A percentile compares a stretch with the other conserved stretches of the same genome.
These are phyloP conservation scores for Peromyscus melanophrys DNA, from an alignment of 2,797 vertebrate species.

Conservation along the genomic window DNA sequence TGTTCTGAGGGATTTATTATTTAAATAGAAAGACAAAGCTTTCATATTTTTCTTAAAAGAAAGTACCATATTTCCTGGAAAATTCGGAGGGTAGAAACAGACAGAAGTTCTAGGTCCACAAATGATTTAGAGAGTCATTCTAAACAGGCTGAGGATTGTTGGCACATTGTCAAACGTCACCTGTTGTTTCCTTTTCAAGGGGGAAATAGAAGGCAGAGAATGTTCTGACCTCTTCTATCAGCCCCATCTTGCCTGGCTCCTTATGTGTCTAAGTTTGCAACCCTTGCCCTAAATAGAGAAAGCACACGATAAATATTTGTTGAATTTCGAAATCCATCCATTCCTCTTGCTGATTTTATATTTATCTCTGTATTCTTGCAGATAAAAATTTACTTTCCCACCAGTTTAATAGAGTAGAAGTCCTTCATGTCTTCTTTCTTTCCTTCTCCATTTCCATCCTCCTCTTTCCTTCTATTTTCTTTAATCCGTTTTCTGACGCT, in stretches of 20 bases:
- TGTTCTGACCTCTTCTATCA: not conserved
- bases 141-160: not conserved
- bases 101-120: not conserved
- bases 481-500: not conserved
- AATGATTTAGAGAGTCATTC: not conserved
- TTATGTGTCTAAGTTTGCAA: constrained; percentile 43
- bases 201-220: constrained; percentile 14
- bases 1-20: constrained; percentile 2
- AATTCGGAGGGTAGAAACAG: not conserved
- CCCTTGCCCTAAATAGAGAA: constrained; percentile 62
- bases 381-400: constrained; percentile 54
- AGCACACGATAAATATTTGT: constrained; percentile 74
- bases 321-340: constrained; percentile 66
- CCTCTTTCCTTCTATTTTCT: not conserved
- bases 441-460: no score
- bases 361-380: constrained; percentile 60
- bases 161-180: not conserved
- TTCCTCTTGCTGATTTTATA: constrained; percentile 58
- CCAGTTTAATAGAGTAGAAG: constrained; percentile 25
- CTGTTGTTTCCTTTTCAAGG: constrained; percentile 18
- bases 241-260: constrained; percentile 24
- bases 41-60: constrained; percentile 4
- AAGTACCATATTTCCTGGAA: constrained; percentile 44
- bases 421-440: not conserved
- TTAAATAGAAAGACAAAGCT: constrained; percentile 27